These are phyloP conservation scores for Sarcophaga variegata DNA, from an alignment of 2,888 invertebrate genomes.

Conservation along the genomic window DNA sequence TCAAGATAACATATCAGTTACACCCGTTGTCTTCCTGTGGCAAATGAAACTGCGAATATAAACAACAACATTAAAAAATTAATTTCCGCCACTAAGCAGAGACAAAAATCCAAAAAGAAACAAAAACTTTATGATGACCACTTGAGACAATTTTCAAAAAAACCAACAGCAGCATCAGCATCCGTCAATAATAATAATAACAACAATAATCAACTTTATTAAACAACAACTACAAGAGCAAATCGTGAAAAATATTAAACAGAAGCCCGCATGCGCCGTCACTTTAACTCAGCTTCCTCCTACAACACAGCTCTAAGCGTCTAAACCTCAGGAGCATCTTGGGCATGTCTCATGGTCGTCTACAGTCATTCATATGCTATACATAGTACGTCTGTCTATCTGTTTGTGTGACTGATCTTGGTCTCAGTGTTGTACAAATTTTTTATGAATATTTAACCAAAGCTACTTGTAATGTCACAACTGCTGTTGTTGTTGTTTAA, in stretches of 20 bases:
- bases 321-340: too few relatives aligned
- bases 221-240: not conserved
- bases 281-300: slow-evolving; percentile 47
- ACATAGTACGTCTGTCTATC: too few relatives aligned
- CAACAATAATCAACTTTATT: too few relatives aligned
- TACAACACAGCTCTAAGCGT: not conserved
- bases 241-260: slow-evolving; percentile 45
- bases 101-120: not conserved
- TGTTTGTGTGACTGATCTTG: slow-evolving; percentile 25
- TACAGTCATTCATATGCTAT: too few relatives aligned
- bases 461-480: slow-evolving; percentile 42
- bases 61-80: not conserved
- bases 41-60: not conserved
- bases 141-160: slow-evolving; percentile 51
- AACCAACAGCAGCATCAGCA: too few relatives aligned
- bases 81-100: slow-evolving; percentile 43
- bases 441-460: slow-evolving; percentile 1
- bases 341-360: too few relatives aligned
- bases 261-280: slow-evolving; percentile 64
- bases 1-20: slow-evolving; percentile 23
- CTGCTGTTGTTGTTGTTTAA: not conserved
- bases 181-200: too few relatives aligned
- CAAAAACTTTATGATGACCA: slow-evolving; percentile 41
- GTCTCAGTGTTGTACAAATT: slow-evolving; percentile 22
- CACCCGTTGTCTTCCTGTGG: not conserved